Conservation (phyloP, 2,113 vertebrate genomes). For the Tiliqua scincoides region DNA sequence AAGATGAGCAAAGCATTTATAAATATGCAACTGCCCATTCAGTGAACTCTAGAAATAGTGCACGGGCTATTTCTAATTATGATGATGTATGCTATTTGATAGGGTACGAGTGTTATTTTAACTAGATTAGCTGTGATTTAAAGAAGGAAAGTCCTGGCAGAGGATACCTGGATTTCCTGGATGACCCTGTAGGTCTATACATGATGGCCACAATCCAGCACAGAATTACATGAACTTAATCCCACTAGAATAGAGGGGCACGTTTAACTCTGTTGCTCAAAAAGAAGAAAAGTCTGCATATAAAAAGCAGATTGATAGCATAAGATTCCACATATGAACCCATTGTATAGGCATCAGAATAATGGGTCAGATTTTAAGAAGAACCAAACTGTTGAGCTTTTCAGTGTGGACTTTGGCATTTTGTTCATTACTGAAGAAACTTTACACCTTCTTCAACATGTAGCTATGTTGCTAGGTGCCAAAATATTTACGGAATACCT, state of each 20-base stretch:
- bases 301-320: background rate
- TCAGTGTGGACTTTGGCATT: background rate
- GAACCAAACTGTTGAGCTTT: background rate
- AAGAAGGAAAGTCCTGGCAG: constrained; percentile 29
- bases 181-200: constrained; percentile 5
- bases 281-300: background rate
- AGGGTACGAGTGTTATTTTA: constrained; percentile 40
- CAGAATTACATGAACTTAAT: background rate
- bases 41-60: constrained; percentile 54
- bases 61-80: constrained; percentile 54
- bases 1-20: constrained; percentile 62
- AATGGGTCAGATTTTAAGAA: background rate
- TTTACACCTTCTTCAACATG: background rate
- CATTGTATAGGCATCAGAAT: constrained; percentile 23
- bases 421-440: background rate
- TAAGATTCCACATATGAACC: background rate
- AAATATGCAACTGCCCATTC: constrained; percentile 60
- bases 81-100: constrained; percentile 49
- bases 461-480: background rate
- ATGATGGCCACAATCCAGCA: background rate
- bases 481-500: background rate
- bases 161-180: constrained; percentile 8
- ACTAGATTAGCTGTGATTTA: constrained; percentile 30
- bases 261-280: background rate
- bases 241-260: background rate